Evolutionary conservation across 2,888 invertebrate genomes (phyloP).

Genomic region (Xestoiulus laeticollis): DNA sequence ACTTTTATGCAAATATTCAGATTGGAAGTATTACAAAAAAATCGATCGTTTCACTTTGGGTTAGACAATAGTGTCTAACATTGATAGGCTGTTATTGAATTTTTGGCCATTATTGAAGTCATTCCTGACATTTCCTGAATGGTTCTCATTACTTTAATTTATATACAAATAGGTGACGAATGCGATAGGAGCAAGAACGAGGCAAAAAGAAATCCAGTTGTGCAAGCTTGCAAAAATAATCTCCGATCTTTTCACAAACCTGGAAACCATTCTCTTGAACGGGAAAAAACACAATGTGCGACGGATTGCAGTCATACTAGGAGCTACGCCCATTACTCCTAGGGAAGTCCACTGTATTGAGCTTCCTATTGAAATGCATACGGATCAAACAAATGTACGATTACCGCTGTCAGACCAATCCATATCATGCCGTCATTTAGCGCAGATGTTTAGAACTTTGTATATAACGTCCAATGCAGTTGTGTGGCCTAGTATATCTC

Average conservation of each 20-base stretch:
- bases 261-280: neutral
- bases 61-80: no score
- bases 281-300: neutral
- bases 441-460: conserved; percentile 44
- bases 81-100: no score
- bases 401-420: neutral
- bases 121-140: no score
- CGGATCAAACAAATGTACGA: neutral
- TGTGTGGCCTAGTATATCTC: neutral
- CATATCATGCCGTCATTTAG: neutral
- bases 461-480: conserved; percentile 31
- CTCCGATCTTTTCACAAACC: conserved; percentile 23
- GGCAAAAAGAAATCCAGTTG: neutral
- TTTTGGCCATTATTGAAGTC: no score
- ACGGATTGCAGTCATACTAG: conserved; percentile 46
- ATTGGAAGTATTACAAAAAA: no score
- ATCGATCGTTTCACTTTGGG: no score
- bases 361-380: neutral
- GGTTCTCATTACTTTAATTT: no score
- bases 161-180: conserved; percentile 44
- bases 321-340: conserved; percentile 31
- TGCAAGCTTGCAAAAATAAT: neutral
- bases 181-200: neutral
- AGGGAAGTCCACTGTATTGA: conserved; percentile 48
- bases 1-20: no score